Percentiles rank a stretch among this genome's conserved stretches.
Evolutionary conservation across 2,113 vertebrate species (phyloP).

Genomic region (Sinocyclocheilus anophthalmus): DNA sequence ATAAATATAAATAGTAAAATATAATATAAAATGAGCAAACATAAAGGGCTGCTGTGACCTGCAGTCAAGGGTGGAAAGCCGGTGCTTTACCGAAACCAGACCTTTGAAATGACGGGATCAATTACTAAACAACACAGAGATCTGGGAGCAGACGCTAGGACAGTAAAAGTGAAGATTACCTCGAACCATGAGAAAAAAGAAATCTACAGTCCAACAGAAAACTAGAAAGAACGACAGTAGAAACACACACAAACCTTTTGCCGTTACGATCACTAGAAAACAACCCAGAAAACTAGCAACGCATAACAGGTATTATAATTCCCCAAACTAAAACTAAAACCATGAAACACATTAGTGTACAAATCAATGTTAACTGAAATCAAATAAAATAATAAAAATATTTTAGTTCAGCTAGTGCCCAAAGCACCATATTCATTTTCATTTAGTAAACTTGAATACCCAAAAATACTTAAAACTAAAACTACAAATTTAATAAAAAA

Average conservation of each 20-base stretch:
- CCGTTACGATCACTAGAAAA: not conserved
- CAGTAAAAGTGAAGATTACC: slow-evolving; percentile 2
- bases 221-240: not conserved
- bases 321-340: too few relatives aligned
- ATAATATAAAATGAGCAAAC: not conserved
- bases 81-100: not conserved
- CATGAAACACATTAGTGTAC: too few relatives aligned
- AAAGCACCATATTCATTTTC: too few relatives aligned
- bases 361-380: not conserved
- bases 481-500: too few relatives aligned
- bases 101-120: not conserved
- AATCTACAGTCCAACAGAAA: not conserved
- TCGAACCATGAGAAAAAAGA: slow-evolving; percentile 9
- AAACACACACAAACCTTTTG: not conserved
- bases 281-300: too few relatives aligned
- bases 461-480: too few relatives aligned
- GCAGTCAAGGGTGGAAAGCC: not conserved
- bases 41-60: not conserved
- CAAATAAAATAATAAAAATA: too few relatives aligned
- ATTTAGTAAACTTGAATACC: too few relatives aligned
- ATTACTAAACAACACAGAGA: slow-evolving; percentile 6
- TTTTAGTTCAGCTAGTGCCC: too few relatives aligned
- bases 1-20: not conserved
- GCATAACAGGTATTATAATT: not conserved
- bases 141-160: not conserved